Conservation (phyloP, 2,888 invertebrate species). For the Exephanes ischioxanthus region DNA sequence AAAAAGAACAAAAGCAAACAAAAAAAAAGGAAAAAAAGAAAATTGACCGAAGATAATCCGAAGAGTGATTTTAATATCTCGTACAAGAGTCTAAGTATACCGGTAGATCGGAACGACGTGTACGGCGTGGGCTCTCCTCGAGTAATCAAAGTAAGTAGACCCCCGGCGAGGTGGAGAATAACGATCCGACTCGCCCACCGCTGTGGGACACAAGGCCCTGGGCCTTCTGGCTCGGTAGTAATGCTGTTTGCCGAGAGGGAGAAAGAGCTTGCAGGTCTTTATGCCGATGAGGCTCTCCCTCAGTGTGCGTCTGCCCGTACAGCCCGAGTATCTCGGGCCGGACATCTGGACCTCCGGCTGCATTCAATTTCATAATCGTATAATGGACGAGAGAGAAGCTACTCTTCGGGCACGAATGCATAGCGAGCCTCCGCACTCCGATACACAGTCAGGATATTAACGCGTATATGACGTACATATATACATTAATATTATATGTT, state of each 20-base stretch:
- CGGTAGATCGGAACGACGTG: constrained; percentile 17
- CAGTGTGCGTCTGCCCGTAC: neutral
- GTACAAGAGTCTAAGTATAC: neutral
- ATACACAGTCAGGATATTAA: constrained; percentile 9
- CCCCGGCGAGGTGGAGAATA: constrained; percentile 59
- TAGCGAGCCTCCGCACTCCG: constrained; percentile 7
- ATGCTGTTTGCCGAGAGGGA: constrained; percentile 15
- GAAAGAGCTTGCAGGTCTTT: constrained; percentile 8
- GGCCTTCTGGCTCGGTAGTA: constrained; percentile 38
- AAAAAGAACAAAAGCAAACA: neutral
- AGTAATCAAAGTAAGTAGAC: constrained; percentile 65
- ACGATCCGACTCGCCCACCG: constrained; percentile 60
- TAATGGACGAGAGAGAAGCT: constrained; percentile 48
- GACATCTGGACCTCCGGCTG: constrained; percentile 66
- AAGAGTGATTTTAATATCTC: constrained; percentile 23
- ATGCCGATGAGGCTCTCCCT: constrained; percentile 24
- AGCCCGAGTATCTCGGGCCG: constrained; percentile 36
- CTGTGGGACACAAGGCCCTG: constrained; percentile 47
- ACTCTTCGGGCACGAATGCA: constrained; percentile 14
- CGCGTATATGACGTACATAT: too few relatives aligned
- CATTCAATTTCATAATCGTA: constrained; percentile 67
- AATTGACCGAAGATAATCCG: neutral
- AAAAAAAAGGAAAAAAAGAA: neutral
- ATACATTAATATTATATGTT: neutral
- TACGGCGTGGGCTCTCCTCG: constrained; percentile 44